These are phyloP conservation scores for Lepidocyrtoides sp. DNA, from an alignment of 2,888 invertebrate genomes.

Conservation along the genomic window DNA sequence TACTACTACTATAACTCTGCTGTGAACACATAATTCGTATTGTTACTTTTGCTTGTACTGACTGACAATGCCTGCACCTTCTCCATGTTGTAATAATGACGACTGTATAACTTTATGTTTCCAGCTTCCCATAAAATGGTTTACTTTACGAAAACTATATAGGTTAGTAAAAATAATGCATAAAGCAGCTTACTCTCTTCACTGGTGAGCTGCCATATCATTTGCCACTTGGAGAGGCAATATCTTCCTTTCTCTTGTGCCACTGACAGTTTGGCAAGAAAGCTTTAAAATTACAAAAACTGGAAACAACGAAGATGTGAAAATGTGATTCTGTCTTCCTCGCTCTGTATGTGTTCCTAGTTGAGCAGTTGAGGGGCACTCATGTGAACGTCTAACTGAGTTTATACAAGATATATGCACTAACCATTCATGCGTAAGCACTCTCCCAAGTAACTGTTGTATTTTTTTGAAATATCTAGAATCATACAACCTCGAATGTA, in stretches of 20 bases:
- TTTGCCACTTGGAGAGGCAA: constrained; percentile 71
- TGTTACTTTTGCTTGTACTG: not conserved
- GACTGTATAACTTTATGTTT: not conserved
- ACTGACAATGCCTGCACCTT: not conserved
- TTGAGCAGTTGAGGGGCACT: constrained; percentile 32
- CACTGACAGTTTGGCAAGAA: constrained; percentile 78
- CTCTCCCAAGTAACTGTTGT: constrained; percentile 30
- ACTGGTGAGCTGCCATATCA: constrained; percentile 44
- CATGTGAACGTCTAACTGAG: constrained; percentile 66
- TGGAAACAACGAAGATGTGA: constrained; percentile 14
- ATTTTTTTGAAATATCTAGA: not conserved
- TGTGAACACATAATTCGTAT: not conserved
- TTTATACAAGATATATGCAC: constrained; percentile 52
- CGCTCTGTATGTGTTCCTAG: not conserved
- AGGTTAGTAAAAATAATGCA: not conserved
- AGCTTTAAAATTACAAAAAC: constrained; percentile 68
- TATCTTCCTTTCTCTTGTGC: constrained; percentile 66
- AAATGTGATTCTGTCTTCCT: constrained; percentile 30
- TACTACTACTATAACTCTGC: not conserved
- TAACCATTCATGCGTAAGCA: constrained; percentile 64
- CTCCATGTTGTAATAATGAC: not conserved
- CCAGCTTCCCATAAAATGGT: not conserved
- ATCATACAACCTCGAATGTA: not conserved
- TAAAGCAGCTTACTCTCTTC: constrained; percentile 26
- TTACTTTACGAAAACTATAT: not conserved